phyloP scores from a whole-genome alignment of 1,140 invertebrate species.

The Lordiphosa clarofinis region DNA sequence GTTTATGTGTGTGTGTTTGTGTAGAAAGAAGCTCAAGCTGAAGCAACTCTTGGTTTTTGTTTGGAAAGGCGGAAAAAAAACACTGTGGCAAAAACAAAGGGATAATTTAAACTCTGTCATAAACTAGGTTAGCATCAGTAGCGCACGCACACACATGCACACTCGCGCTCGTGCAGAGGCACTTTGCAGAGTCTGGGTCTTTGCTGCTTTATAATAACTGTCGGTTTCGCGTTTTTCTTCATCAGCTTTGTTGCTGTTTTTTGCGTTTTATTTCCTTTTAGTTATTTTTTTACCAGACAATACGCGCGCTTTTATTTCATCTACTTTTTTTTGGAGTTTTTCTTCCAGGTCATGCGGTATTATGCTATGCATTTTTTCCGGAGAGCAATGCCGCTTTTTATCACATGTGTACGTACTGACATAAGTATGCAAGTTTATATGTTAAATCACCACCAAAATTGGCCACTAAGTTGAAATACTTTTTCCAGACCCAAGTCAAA shows the following conservation, averaged over 20 bases:
- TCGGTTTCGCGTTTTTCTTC: conserved; percentile 72
- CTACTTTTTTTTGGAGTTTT: conserved; percentile 57
- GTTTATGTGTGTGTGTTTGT: conserved; percentile 22
- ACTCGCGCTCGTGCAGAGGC: conserved; percentile 4
- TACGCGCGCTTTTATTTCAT: conserved; percentile 71
- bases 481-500: conserved; percentile 16
- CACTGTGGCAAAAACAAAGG: conserved; percentile 67
- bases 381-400: conserved; percentile 29
- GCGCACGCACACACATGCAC: conserved; percentile 28
- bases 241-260: conserved; percentile 57
- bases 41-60: conserved; percentile 44
- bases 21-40: conserved; percentile 24
- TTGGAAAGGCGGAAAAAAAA: conserved; percentile 60
- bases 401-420: conserved; percentile 55
- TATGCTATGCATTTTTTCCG: conserved; percentile 73
- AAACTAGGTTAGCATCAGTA: conserved; percentile 70
- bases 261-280: conserved; percentile 41
- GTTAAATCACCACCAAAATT: conserved; percentile 54
- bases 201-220: conserved; percentile 68
- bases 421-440: conserved; percentile 23
- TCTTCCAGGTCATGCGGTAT: conserved; percentile 61
- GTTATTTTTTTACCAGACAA: conserved; percentile 54
- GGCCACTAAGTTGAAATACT: conserved; percentile 35
- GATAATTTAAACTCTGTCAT: conserved; percentile 77
- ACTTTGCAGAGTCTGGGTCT: conserved; percentile 8